Base-by-base conservation (phyloP, 2,888 invertebrate genomes). In the Camptogramma bilineatum region DNA sequence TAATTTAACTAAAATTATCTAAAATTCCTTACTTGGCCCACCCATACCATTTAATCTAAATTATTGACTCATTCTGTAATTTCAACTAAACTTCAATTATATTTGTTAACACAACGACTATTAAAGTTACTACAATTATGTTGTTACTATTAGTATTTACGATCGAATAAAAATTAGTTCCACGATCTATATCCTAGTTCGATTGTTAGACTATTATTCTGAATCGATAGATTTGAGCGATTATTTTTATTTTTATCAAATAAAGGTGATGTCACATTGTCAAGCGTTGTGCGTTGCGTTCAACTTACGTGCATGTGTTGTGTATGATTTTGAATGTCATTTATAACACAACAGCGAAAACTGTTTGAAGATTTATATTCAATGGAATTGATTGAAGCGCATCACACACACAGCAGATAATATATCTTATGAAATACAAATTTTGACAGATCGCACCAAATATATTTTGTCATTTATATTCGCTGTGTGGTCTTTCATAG, bases 111-210 rank as follows among this genome's bases (percentile, higher is more conserved):
- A 66, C 60, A 62, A 47, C 52, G 39, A 57, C 47, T 66, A 64
- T 57, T 62, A 47, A 62, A 64, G 61, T 65, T 63, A 73, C 75
- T 71, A 74, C 65, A 71, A 83, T 82, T 79, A 79, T 72, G 71
- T 72, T 72, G 69, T 79, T 74, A 69, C 52, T 73, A 39, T 39
- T 39, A 64, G 64, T 68, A 72, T 73, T 76, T 75, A 77, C 73
- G 75, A 73, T 75, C 72, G 55, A 74, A 82, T 83, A 81, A 81
- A 70, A 84, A 83, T 85, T 84, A 61, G 84, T 85, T 83, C 74
- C 82, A 82, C 81, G 64, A 70, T 73, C 54, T 66, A 73, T 78
- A 81, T 81, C 81, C 75, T 80, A 74, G 74, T 73, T 61, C 64
- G 77, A 73, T 70, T 75, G 74, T 55, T n/a, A 63, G 65, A 51